Base-by-base conservation (phyloP, 2,113 vertebrate species). In the Xiphorhynchus elegans region DNA sequence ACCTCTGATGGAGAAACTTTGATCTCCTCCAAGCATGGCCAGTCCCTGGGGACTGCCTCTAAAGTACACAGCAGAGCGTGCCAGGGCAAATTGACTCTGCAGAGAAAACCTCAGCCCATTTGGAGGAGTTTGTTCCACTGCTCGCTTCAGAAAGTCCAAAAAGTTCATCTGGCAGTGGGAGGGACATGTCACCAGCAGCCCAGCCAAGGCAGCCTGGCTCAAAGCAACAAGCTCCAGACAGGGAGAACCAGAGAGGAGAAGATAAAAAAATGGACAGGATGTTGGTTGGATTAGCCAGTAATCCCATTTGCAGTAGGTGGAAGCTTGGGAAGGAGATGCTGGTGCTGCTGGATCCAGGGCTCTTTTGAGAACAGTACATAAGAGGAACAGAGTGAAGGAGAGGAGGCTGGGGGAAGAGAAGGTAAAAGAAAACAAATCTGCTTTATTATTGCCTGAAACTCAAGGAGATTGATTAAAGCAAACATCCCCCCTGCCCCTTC, bases 391-490 rank as follows among this genome's bases (percentile, higher is more conserved):
- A 82, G 28, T 6, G 25, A 6, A 66, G 33, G 15, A 56, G 40
- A 60, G 6, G 25, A 37, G 28, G 7, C n/a, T 70, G 46, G 29
- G 59, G 55, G 7, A 89, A 74, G 55, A 88, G 26, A 68, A 93
- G n/a, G 86, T 79, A 72, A 79, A 93, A 88, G 42, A 77, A 73
- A 83, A 63, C 76, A 93, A 90, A 60, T 73, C 68, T 46, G 26
- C 49, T 80, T 76, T 89, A 78, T 89, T 89, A 80, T 49, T 93
- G 66, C 88, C 49, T 70, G 79, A 92, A 94, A 94, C 49, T 9
- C 52, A 90, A 85, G 73, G 29, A 73, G 76, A 52, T 39, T 49
- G 84, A 82, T 91, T 91, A 93, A 79, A 89, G 83, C 79, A 17
- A 91, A 81, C 37, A 84, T 23, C 18, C 47, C 73, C 64, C 66